phyloP scores from a whole-genome alignment of 2,113 vertebrate species.

The Micronycteris hirsuta region DNA sequence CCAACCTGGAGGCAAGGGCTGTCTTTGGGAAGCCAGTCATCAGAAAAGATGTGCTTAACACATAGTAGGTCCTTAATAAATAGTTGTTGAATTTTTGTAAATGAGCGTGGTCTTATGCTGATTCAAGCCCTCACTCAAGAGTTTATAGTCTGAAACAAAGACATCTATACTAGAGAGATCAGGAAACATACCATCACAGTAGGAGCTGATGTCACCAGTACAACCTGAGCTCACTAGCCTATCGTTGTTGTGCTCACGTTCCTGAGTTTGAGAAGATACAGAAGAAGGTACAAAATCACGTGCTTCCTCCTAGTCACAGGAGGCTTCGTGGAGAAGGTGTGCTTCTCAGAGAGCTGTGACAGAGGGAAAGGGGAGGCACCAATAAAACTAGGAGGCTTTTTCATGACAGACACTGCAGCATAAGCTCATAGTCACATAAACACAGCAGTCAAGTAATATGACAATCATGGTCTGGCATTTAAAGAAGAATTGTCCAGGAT shows the following conservation, averaged over 20 bases:
- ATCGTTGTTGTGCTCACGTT: not conserved
- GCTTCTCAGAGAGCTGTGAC: not conserved
- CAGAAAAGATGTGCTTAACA: not conserved
- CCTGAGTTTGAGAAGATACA: not conserved
- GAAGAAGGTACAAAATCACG: not conserved
- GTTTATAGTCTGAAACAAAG: not conserved
- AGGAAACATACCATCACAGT: not conserved
- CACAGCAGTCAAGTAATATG: not conserved
- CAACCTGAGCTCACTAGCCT: not conserved
- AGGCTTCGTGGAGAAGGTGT: not conserved
- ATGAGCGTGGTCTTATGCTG: not conserved
- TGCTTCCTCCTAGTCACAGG: not conserved
- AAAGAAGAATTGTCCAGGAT: not conserved
- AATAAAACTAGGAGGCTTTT: not conserved
- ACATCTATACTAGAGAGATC: not conserved
- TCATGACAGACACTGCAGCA: not conserved
- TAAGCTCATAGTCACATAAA: not conserved
- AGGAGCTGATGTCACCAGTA: not conserved
- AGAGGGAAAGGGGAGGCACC: not conserved
- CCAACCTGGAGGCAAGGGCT: not conserved
- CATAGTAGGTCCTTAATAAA: not conserved
- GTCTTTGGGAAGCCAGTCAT: not conserved
- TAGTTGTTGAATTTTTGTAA: not conserved
- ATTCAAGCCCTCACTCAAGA: not conserved
- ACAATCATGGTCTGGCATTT: not conserved